Evolutionary conservation across 2,113 vertebrate species (phyloP).

Genomic region (Triplophysa dalaica): DNA sequence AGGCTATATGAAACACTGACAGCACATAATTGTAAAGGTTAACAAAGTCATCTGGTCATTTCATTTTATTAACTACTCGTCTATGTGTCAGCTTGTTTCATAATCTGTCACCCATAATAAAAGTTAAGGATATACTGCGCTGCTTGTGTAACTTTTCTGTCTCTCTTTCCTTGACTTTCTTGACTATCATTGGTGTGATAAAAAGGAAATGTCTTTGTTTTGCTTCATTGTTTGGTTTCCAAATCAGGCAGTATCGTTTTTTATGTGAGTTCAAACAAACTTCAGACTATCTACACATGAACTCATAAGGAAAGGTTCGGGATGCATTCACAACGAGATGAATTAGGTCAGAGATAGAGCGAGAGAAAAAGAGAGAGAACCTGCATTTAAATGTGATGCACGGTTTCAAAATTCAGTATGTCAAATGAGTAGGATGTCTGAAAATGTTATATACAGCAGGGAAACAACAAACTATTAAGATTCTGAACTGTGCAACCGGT

Average conservation of each 20-base stretch:
- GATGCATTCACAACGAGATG: constrained; percentile 36
- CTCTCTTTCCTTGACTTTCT: constrained; percentile 9
- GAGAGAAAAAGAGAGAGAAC: constrained; percentile 5
- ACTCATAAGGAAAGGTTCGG: constrained; percentile 26
- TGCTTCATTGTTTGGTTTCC: constrained; percentile 54
- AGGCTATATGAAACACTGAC: no score
- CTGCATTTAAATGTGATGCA: not conserved
- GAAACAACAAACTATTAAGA: no score
- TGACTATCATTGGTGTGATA: constrained; percentile 35
- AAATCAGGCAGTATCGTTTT: constrained; percentile 40
- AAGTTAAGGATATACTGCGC: constrained; percentile 21
- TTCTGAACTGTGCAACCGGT: no score
- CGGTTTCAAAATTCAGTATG: not conserved
- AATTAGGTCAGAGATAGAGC: constrained; percentile 37
- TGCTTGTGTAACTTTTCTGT: not conserved
- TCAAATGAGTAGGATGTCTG: no score
- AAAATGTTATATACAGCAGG: no score
- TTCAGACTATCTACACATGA: constrained; percentile 35
- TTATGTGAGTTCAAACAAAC: constrained; percentile 66
- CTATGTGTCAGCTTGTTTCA: constrained; percentile 31
- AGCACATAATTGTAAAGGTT: no score
- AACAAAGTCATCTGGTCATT: no score
- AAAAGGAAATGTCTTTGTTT: constrained; percentile 57
- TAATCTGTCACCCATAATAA: constrained; percentile 23
- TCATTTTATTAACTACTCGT: not conserved